Conservation (phyloP, 2,888 invertebrate genomes). For the Ennomos erosarius region DNA sequence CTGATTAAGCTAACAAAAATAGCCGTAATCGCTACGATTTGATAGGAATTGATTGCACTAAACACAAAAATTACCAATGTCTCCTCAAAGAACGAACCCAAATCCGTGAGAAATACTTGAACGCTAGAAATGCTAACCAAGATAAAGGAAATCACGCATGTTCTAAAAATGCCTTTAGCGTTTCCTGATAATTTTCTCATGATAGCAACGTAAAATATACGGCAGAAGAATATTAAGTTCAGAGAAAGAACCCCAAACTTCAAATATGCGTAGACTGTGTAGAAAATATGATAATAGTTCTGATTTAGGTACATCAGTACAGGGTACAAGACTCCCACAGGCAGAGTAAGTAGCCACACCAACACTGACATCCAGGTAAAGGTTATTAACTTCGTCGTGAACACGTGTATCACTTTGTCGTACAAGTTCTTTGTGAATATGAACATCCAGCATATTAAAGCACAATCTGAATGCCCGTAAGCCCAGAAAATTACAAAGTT, state of each 20-base stretch:
- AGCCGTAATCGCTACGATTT: slow-evolving; percentile 28
- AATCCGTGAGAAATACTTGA: slow-evolving; percentile 59
- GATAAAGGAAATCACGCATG: slow-evolving; percentile 53
- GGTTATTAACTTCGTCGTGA: slow-evolving; percentile 47
- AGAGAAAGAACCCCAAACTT: slow-evolving; percentile 51
- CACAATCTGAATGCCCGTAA: slow-evolving; percentile 47
- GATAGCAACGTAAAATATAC: slow-evolving; percentile 57
- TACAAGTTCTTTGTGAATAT: slow-evolving; percentile 68
- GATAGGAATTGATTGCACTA: slow-evolving; percentile 45
- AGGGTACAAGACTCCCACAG: slow-evolving; percentile 45
- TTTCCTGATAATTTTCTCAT: slow-evolving; percentile 27
- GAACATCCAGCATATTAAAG: slow-evolving; percentile 64
- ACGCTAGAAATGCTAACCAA: slow-evolving; percentile 61
- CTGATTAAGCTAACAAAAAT: slow-evolving; percentile 29
- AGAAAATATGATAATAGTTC: slow-evolving; percentile 37
- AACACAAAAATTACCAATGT: slow-evolving; percentile 22
- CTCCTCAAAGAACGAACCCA: slow-evolving; percentile 38
- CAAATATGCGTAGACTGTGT: slow-evolving; percentile 47
- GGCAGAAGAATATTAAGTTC: slow-evolving; percentile 59
- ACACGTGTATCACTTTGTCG: slow-evolving; percentile 67
- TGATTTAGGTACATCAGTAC: slow-evolving; percentile 10
- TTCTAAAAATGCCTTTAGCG: slow-evolving; percentile 38
- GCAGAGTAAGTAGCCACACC: slow-evolving; percentile 55
- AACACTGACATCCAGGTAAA: slow-evolving; percentile 45
- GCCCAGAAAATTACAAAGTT: not conserved